Conservation (phyloP, 2,113 vertebrate genomes). For the Indri indri region DNA sequence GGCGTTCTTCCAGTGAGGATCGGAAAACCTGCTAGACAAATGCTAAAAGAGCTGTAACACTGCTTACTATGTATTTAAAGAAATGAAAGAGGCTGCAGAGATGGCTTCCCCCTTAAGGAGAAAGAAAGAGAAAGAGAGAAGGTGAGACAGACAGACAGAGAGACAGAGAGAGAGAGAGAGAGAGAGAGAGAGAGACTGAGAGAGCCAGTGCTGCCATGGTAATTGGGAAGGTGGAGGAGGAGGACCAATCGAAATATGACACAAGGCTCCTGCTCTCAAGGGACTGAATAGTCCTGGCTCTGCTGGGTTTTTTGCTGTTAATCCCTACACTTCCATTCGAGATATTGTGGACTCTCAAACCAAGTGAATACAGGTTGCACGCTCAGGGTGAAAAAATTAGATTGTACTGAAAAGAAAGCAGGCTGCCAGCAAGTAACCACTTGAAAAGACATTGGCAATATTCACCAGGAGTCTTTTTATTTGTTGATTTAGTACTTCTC, state of each 20-base stretch:
- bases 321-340: neutral
- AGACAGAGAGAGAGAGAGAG: neutral
- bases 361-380: neutral
- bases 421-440: neutral
- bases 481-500: neutral
- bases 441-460: neutral
- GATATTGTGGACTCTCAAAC: neutral
- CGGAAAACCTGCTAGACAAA: no score
- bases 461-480: neutral
- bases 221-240: neutral
- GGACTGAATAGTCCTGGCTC: neutral
- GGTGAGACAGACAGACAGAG: neutral
- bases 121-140: neutral
- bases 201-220: neutral
- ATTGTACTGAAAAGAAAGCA: neutral
- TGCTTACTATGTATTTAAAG: no score
- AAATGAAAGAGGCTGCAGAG: no score
- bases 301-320: neutral
- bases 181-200: neutral
- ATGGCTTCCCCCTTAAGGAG: no score
- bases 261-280: neutral
- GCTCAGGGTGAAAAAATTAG: neutral
- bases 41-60: no score
- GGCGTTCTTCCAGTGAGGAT: no score
- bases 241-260: neutral